Evolutionary conservation across 2,113 vertebrate species (phyloP), one percentile per base, ranked within the genome.

Genomic region (Rhodinocichla rosea): DNA sequence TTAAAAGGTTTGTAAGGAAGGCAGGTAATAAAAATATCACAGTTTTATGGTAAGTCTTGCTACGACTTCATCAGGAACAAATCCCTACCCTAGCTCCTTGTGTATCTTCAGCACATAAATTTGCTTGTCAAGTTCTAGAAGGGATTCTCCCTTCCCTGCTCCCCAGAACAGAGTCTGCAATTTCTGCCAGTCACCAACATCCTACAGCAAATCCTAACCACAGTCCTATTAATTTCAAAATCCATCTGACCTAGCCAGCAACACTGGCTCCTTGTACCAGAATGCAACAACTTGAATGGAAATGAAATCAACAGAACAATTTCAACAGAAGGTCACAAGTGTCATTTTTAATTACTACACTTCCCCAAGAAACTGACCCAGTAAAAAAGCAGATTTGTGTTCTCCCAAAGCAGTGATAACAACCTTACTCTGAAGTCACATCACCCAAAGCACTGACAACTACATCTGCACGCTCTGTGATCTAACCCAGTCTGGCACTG

Each of bases 91-190:
- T 15, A 60, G 6, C 11, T 64, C 12, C 3, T 35, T 13, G 9
- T 0, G 0, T 6, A n/a, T 23, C 28, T 83, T 35, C 6, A 74
- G 30, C 33, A 84, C 19, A 24, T 3, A 12, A 59, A n/a, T 9
- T 17, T 47, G 20, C 20, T 30, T 30, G 30, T 42, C 21, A 44
- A 21, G 17, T 28, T 82, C 39, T n/a, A 24, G n/a, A 75, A 44
- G 5, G 3, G 7, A 62, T 40, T 57, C 53, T 8, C 8, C 9
- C 13, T 65, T 24, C 18, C 27, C 40, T 80, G 6, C 7, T 19
- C 11, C 6, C 9, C 3, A 1, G 23, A 65, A 15, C 18, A 50
- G 18, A 52, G 23, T 2, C 47, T 76, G 42, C 23, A 86, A 55
- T 75, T 62, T 63, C 80, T 35, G 59, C 21, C n/a, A 83, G 47